Evolutionary conservation across 2,888 invertebrate genomes (phyloP).

Genomic region (Trichacis sp.): DNA sequence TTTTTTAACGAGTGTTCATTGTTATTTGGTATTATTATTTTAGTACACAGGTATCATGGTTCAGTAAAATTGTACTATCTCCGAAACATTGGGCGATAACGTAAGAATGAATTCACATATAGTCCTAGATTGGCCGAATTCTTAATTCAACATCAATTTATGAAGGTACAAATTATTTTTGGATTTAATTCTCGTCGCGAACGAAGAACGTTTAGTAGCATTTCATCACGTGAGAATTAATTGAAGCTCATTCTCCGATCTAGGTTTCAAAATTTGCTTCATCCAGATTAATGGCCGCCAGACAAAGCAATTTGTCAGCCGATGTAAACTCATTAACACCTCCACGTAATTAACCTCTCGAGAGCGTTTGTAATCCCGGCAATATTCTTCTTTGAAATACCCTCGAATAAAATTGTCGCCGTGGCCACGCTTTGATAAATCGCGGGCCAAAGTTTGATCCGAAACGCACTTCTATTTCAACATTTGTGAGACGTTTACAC

Average conservation of each 20-base stretch:
- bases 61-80: no score
- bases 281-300: conserved; percentile 30
- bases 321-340: conserved; percentile 32
- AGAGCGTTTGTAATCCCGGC: conserved; percentile 28
- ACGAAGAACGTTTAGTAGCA: background rate
- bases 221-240: background rate
- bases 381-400: conserved; percentile 1
- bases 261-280: conserved; percentile 31
- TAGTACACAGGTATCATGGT: no score
- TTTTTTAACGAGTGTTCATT: no score
- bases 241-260: conserved; percentile 12
- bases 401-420: background rate
- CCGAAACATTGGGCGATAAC: no score
- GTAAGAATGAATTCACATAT: no score
- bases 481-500: no score
- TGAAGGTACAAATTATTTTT: background rate
- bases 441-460: no score
- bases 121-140: no score
- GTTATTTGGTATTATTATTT: no score
- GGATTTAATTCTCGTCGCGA: background rate
- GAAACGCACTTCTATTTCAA: no score
- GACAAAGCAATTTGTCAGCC: conserved; percentile 34
- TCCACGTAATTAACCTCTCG: conserved; percentile 29
- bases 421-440: background rate
- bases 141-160: no score